phyloP scores from a whole-genome alignment of 2,888 invertebrate species.

The Cephus pulcher region DNA sequence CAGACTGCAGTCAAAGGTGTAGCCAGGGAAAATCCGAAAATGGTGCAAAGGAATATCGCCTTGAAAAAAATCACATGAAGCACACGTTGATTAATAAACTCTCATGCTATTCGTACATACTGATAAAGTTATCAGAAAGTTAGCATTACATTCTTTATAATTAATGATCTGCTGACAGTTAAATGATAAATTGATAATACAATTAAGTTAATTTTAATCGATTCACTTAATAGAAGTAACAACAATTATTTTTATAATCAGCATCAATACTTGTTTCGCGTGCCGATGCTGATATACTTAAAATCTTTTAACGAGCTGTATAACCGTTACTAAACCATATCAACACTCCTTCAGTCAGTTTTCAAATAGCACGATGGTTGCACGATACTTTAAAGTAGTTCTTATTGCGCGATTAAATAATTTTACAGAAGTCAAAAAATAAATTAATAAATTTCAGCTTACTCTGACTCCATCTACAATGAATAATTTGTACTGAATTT shows the following conservation, averaged over 20 bases:
- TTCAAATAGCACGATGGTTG: background rate
- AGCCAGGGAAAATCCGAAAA: constrained; percentile 31
- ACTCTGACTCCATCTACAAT: background rate
- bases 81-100: constrained; percentile 16
- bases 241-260: background rate
- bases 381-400: background rate
- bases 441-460: background rate
- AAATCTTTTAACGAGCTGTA: background rate
- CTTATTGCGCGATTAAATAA: background rate
- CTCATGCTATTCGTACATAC: background rate
- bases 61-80: constrained; percentile 20
- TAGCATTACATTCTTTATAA: background rate
- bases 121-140: background rate
- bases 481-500: background rate
- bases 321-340: background rate
- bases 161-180: background rate
- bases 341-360: background rate
- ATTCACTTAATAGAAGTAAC: background rate
- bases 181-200: background rate
- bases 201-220: background rate
- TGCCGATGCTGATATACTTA: background rate
- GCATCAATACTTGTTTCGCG: background rate
- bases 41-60: constrained; percentile 26
- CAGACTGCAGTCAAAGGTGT: constrained; percentile 69
- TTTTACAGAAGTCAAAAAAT: background rate